Evolutionary conservation across 2,797 vertebrate genomes (phyloP), one percentile per base, ranked within the genome.

Genomic region (Malurus splendens): DNA sequence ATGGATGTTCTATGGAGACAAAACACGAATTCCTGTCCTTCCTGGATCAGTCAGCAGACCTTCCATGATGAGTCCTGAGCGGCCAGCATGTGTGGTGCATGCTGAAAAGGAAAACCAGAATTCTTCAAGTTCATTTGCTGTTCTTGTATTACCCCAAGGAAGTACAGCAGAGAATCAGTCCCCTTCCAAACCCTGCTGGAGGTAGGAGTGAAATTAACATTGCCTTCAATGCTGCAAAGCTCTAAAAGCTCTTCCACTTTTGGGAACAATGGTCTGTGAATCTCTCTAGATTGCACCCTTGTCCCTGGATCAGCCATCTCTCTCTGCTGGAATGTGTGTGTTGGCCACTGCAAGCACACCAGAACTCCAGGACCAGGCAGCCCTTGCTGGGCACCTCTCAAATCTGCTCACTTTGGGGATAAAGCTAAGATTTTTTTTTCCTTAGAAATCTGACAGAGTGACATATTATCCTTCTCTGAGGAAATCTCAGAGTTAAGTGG

Each of bases 181-280:
- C 57, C 52, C 66, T 94, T 76, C 74, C 56, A 86, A 90, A 51
- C 12, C 1, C 1, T 83, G 36, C 28, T 86, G 36, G 50, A 86
- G 25, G 45, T 60, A 76, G 41, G 66, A 81, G 78, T 45, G 56
- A 83, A 90, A 86, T 90, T 89, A 71, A 47, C 44, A 23, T 52
- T 87, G 56, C 77, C 54, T 81, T 81, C 72, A 48, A 50, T 64
- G 66, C 57, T 70, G 64, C 79, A 87, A 83, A 50, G 9, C 38
- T 66, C 60, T 81, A 54, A 75, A 93, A 91, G n/a, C 72, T 89
- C 82, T 86, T 89, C 50, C 50, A 79, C 73, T 89, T 90, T 70
- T 86, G 85, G 54, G 56, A 90, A 93, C 54, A 64, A 41, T 27
- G 23, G 9, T 62, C 36, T 71, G 42, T 56, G 39, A 61, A 42